Percentiles rank a stretch among this genome's conserved stretches.
Evolutionary conservation across 1,140 invertebrate species (phyloP).

Genomic region (Sinonovacula constricta): DNA sequence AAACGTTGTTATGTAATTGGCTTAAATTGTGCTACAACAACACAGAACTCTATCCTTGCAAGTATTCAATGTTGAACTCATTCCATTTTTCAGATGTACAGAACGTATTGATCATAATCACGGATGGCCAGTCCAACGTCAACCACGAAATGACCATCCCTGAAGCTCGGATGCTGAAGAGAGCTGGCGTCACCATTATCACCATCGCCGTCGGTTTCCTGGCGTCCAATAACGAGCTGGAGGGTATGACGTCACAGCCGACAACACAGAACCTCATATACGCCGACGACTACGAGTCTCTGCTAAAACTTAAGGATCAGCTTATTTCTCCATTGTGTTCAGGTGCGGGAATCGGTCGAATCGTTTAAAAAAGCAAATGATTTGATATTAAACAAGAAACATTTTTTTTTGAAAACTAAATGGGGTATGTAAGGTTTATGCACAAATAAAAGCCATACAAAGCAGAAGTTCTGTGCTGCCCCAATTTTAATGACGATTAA

Average conservation of each 20-base stretch:
- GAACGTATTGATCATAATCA: slow-evolving; percentile 70
- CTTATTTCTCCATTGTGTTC: slow-evolving; percentile 68
- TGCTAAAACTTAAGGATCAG: slow-evolving; percentile 59
- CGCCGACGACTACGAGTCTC: slow-evolving; percentile 64
- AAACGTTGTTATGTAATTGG: no score
- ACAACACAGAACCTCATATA: slow-evolving; percentile 66
- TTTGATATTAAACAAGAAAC: no score
- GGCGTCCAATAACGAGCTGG: slow-evolving; percentile 56
- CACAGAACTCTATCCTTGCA: no score
- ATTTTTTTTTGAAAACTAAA: no score
- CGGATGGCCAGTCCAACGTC: slow-evolving; percentile 74
- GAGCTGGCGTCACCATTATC: slow-evolving; percentile 65
- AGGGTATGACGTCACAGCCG: slow-evolving; percentile 67
- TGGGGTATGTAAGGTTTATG: no score
- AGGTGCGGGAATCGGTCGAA: slow-evolving; percentile 51
- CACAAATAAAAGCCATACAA: no score
- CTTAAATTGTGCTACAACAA: no score
- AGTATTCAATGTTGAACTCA: no score
- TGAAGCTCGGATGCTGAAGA: slow-evolving; percentile 65
- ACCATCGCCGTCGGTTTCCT: slow-evolving; percentile 70
- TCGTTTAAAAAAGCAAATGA: no score
- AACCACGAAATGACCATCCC: slow-evolving; percentile 66
- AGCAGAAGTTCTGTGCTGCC: no score
- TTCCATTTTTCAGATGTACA: slow-evolving; percentile 70
- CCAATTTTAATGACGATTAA: no score